Evolutionary conservation across 2,797 vertebrate species (phyloP), one percentile per base, ranked within the genome.

Genomic region (Meriones psammophilus): DNA sequence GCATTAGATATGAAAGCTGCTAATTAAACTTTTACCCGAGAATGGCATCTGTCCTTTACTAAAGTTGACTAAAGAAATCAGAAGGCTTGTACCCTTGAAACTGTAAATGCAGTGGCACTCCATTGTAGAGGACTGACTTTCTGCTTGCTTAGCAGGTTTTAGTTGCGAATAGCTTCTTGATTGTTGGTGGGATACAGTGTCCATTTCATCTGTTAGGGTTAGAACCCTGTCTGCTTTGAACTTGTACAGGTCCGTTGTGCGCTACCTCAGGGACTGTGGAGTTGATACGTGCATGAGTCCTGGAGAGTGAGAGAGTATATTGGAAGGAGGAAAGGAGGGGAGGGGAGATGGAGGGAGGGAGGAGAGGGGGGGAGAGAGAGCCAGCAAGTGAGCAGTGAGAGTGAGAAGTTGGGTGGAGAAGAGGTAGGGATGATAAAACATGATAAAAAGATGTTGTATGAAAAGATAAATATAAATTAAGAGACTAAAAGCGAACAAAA

Each of bases 21-120:
- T 90, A 80, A 85, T 89, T 76, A 94, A 96, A 68, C 28, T 85
- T 83, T 90, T 81, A 87, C 50, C 36, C 81, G 81, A 93, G 78
- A 90, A 77, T 88, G 80, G 62, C 10, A 17, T 68, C 56, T 91
- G 80, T 24, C 90, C 54, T 84, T n/a, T 79, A 88, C 60, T 42
- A 89, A 86, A 92, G 42, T 77, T 60, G 56, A 89, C 79, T 73
- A 81, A 85, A 73, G 76, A 93, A 93, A 84, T 39, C 58, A 76
- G 79, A 36, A 88, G 71, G 54, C 71, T 92, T 93, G 26, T 89
- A 80, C 26, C 36, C 78, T 92, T 69, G 36, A 24, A 80, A 18
- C 50, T 68, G 42, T 85, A 24, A 68, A 24, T n/a, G 46, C 18
- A 68, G 18, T 22, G 42, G 8, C 3, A 50, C 42, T 50, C 9